Conservation (phyloP, 2,113 vertebrate species). For the Nanorana parkeri region DNA sequence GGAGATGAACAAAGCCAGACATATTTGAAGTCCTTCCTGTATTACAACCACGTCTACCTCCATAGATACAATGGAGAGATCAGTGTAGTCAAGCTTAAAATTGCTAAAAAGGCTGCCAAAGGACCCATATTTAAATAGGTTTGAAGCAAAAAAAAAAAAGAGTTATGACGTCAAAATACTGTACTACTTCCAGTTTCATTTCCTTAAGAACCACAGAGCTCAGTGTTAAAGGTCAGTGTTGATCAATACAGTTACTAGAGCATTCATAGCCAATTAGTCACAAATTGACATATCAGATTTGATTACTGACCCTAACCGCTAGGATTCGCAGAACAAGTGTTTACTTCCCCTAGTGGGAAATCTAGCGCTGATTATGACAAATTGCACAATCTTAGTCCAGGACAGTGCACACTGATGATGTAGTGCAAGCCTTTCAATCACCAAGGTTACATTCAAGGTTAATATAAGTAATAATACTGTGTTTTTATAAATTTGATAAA, state of each 20-base stretch:
- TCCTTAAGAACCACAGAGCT: neutral
- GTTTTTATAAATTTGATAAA: too few relatives aligned
- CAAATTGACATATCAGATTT: conserved; percentile 21
- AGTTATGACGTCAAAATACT: neutral
- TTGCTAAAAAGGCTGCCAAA: neutral
- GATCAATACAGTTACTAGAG: conserved; percentile 27
- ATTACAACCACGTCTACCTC: too few relatives aligned
- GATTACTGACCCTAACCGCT: conserved; percentile 22
- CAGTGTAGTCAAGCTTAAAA: neutral
- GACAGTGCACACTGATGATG: neutral
- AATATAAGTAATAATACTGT: neutral
- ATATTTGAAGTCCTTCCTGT: too few relatives aligned
- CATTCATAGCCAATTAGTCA: conserved; percentile 31
- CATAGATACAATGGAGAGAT: too few relatives aligned
- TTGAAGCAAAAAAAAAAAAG: neutral
- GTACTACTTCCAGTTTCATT: neutral
- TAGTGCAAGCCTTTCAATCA: neutral
- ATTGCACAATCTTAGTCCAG: conserved; percentile 9
- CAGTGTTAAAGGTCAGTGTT: neutral
- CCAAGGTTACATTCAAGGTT: conserved; percentile 25
- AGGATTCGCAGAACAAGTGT: neutral
- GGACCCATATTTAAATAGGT: too few relatives aligned
- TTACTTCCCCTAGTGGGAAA: conserved; percentile 26
- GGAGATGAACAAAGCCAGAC: too few relatives aligned
- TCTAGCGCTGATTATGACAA: conserved; percentile 24